Conservation (phyloP, 2,113 vertebrate genomes). For the Ahaetulla prasina region DNA sequence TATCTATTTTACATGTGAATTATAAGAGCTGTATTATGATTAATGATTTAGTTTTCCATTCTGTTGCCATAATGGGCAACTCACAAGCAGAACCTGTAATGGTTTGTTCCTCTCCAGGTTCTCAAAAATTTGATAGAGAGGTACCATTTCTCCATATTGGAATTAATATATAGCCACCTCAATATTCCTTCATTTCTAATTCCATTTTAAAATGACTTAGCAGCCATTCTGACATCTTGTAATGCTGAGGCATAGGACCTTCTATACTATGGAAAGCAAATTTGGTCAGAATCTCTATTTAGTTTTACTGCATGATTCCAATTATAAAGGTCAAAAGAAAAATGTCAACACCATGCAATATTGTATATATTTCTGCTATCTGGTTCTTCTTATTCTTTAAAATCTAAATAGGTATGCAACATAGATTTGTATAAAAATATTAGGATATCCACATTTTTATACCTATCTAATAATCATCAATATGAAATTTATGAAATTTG, state of each 20-base stretch:
- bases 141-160: not conserved
- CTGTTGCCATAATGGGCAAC: not conserved
- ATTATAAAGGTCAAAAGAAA: not conserved
- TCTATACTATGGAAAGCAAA: not conserved
- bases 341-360: not conserved
- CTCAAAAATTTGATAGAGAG: not conserved
- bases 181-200: not conserved
- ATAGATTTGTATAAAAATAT: not conserved
- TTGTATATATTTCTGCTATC: not conserved
- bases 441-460: not conserved
- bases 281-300: not conserved
- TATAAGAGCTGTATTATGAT: not conserved
- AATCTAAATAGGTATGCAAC: not conserved
- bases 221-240: not conserved
- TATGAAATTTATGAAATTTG: not conserved
- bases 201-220: not conserved
- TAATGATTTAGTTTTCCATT: not conserved
- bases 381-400: not conserved
- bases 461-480: not conserved
- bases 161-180: not conserved
- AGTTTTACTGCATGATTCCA: not conserved
- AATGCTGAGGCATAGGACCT: not conserved
- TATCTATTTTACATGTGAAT: not conserved
- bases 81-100: not conserved
- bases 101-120: not conserved